Evolutionary conservation across 1,140 invertebrate genomes (phyloP).

Genomic region (Cecropterus lyciades): DNA sequence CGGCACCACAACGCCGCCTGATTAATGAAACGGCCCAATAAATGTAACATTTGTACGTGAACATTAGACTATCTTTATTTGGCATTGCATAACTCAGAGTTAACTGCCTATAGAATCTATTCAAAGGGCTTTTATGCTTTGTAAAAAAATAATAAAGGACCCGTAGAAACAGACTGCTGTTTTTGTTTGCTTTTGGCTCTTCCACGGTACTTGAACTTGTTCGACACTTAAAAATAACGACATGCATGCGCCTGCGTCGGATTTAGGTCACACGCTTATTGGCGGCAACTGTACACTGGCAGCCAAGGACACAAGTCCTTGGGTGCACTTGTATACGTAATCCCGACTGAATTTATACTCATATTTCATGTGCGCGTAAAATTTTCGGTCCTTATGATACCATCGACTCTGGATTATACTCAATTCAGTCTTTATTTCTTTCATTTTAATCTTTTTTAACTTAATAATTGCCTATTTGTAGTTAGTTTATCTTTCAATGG

Average conservation of each 20-base stretch:
- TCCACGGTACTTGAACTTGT: conserved; percentile 58
- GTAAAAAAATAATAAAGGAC: conserved; percentile 15
- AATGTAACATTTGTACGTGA: conserved; percentile 43
- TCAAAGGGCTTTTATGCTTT: conserved; percentile 32
- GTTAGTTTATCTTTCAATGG: too few relatives aligned
- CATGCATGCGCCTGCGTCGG: conserved; percentile 42
- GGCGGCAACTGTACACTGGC: conserved; percentile 56
- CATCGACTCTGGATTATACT: neutral
- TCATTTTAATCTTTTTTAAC: too few relatives aligned
- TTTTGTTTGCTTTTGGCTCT: conserved; percentile 30
- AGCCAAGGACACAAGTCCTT: conserved; percentile 59
- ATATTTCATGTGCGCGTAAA: conserved; percentile 8
- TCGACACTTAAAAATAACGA: conserved; percentile 65
- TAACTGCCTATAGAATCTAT: conserved; percentile 34
- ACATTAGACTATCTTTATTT: conserved; percentile 34
- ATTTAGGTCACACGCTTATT: conserved; percentile 75
- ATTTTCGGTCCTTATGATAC: neutral
- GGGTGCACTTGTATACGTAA: conserved; percentile 25
- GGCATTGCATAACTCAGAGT: conserved; percentile 32
- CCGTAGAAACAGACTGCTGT: conserved; percentile 12
- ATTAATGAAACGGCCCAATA: conserved; percentile 65
- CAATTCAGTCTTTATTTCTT: too few relatives aligned
- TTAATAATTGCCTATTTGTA: too few relatives aligned
- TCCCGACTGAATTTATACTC: neutral
- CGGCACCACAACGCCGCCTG: conserved; percentile 51